These are phyloP conservation scores for Peribatodes rhomboidaria DNA, from an alignment of 2,888 invertebrate genomes.

Conservation along the genomic window DNA sequence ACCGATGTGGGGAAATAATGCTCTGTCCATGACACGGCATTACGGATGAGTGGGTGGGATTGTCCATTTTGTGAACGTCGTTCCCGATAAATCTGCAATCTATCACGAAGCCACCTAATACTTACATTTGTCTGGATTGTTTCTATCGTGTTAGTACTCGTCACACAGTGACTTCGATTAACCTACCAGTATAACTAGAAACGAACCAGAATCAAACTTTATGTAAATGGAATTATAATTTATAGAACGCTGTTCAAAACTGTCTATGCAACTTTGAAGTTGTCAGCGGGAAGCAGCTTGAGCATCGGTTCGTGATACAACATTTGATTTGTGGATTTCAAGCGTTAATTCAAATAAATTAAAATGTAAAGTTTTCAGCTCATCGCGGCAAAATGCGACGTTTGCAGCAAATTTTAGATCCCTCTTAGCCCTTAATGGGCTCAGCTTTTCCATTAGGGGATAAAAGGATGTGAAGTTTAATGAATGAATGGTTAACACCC, in stretches of 20 bases:
- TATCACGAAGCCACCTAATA: conserved; percentile 43
- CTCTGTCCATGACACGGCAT: conserved; percentile 34
- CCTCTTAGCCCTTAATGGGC: conserved; percentile 49
- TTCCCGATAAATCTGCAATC: conserved; percentile 42
- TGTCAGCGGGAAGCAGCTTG: not conserved
- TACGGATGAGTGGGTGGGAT: conserved; percentile 30
- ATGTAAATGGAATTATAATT: not conserved
- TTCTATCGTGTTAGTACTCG: conserved; percentile 28
- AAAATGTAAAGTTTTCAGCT: conserved; percentile 49
- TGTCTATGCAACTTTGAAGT: not conserved
- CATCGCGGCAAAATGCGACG: conserved; percentile 30
- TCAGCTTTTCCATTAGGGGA: conserved; percentile 55
- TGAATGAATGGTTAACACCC: conserved; percentile 50
- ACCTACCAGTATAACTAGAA: not conserved
- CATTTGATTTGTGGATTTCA: conserved; percentile 62
- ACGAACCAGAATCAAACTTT: not conserved
- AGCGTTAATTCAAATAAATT: conserved; percentile 55
- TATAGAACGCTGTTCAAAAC: not conserved
- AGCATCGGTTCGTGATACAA: conserved; percentile 60
- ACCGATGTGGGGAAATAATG: conserved; percentile 30
- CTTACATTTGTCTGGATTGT: conserved; percentile 40
- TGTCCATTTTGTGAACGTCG: conserved; percentile 41
- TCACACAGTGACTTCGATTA: conserved; percentile 10
- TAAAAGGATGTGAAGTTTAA: conserved; percentile 50
- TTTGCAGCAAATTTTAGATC: conserved; percentile 40